phyloP scores from a whole-genome alignment of 2,888 invertebrate genomes.

The Sthenelais limicola region DNA sequence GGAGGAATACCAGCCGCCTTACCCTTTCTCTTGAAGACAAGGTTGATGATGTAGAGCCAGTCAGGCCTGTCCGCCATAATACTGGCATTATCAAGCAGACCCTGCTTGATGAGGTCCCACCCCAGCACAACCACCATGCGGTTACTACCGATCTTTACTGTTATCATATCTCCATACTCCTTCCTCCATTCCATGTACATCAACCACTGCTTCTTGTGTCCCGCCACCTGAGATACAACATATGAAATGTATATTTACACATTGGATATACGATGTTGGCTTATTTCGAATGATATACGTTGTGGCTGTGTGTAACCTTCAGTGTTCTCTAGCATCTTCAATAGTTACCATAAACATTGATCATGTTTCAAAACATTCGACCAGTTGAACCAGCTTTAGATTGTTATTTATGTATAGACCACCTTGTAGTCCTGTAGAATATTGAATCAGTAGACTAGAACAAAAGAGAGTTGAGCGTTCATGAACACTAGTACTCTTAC shows the following conservation, averaged over 20 bases:
- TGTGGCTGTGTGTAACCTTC: too few relatives aligned
- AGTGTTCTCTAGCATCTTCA: too few relatives aligned
- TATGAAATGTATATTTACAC: too few relatives aligned
- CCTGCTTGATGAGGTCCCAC: slow-evolving; percentile 28
- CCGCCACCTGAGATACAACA: slow-evolving; percentile 8
- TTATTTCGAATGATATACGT: not conserved
- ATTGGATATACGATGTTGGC: not conserved
- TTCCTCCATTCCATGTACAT: slow-evolving; percentile 27
- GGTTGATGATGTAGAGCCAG: slow-evolving; percentile 34
- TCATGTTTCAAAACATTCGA: not conserved
- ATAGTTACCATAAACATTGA: too few relatives aligned
- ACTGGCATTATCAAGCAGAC: not conserved
- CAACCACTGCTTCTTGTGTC: slow-evolving; percentile 22
- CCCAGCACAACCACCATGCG: slow-evolving; percentile 28
- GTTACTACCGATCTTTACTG: slow-evolving; percentile 32
- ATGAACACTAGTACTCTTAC: too few relatives aligned
- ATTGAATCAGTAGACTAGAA: too few relatives aligned
- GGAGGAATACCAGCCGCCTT: too few relatives aligned
- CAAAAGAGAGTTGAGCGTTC: too few relatives aligned
- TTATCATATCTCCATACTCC: slow-evolving; percentile 15
- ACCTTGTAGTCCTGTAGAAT: too few relatives aligned
- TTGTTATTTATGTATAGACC: too few relatives aligned
- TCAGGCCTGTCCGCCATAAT: slow-evolving; percentile 22
- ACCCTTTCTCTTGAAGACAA: slow-evolving; percentile 30
- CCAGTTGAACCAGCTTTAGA: too few relatives aligned